Conservation (phyloP, 1,140 invertebrate species). For the Carcinoscorpius rotundicauda region DNA sequence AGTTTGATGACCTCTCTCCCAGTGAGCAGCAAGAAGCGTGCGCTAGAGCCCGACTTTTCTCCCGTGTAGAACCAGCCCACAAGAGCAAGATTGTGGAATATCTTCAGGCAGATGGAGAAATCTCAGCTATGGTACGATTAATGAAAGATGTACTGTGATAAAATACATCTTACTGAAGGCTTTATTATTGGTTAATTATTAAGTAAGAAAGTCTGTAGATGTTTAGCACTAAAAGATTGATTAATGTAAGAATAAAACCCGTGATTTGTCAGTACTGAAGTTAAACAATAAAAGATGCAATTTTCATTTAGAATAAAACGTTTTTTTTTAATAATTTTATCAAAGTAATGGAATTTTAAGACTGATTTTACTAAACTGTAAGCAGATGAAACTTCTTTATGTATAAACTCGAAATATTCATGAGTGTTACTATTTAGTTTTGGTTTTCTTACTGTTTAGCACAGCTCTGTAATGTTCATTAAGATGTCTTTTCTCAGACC, state of each 20-base stretch:
- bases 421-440: not conserved
- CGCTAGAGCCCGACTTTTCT: conserved; percentile 86
- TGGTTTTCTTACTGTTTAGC: not conserved
- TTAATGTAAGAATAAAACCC: not conserved
- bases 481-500: conserved; percentile 47
- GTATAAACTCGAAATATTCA: not conserved
- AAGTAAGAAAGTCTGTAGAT: not conserved
- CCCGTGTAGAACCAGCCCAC: conserved; percentile 97
- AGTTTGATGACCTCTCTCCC: conserved; percentile 92
- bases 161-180: not conserved
- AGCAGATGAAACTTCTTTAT: not conserved
- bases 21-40: conserved; percentile 84
- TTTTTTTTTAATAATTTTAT: not conserved
- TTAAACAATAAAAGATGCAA: not conserved
- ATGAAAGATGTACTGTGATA: not conserved
- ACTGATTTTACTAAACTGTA: not conserved
- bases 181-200: not conserved
- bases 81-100: conserved; percentile 99
- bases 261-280: not conserved
- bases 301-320: not conserved
- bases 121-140: conserved; percentile 84
- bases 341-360: not conserved
- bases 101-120: conserved; percentile 97
- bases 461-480: not conserved
- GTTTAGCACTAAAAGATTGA: not conserved